These are phyloP conservation scores for Synanthedon andrenaeformis DNA, from an alignment of 2,888 invertebrate species.

Conservation along the genomic window DNA sequence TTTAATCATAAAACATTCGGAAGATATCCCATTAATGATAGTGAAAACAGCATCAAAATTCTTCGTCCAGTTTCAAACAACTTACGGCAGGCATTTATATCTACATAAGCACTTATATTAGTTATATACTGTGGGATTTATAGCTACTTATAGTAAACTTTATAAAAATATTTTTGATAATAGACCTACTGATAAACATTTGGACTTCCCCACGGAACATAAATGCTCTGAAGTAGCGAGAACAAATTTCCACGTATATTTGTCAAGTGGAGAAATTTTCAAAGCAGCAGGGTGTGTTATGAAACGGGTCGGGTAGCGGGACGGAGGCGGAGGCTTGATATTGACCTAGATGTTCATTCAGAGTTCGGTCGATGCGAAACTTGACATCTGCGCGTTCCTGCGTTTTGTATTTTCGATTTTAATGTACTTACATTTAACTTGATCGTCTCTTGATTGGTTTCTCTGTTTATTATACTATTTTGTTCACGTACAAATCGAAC, in stretches of 20 bases:
- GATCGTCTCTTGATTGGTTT: slow-evolving; percentile 32
- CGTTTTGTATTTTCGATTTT: slow-evolving; percentile 56
- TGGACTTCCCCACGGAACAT: neutral
- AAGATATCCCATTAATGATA: no score
- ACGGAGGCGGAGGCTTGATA: slow-evolving; percentile 58
- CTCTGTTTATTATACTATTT: slow-evolving; percentile 5
- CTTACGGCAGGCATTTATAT: no score
- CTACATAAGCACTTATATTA: no score
- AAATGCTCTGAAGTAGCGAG: slow-evolving; percentile 2
- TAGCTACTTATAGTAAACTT: no score
- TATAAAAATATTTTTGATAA: no score
- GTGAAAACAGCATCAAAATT: no score
- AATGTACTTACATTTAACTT: slow-evolving; percentile 32
- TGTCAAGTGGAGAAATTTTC: slow-evolving; percentile 41
- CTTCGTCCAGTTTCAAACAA: no score
- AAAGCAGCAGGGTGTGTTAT: slow-evolving; percentile 12
- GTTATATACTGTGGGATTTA: no score
- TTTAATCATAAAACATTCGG: no score
- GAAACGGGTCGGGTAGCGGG: slow-evolving; percentile 29
- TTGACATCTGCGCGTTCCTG: slow-evolving; percentile 69
- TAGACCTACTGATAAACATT: no score
- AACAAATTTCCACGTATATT: slow-evolving; percentile 36
- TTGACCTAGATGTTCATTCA: slow-evolving; percentile 71
- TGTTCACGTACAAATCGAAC: neutral
- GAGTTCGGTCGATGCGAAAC: slow-evolving; percentile 70